phyloP scores from a whole-genome alignment of 2,113 vertebrate species.

The Alligator sinensis region DNA sequence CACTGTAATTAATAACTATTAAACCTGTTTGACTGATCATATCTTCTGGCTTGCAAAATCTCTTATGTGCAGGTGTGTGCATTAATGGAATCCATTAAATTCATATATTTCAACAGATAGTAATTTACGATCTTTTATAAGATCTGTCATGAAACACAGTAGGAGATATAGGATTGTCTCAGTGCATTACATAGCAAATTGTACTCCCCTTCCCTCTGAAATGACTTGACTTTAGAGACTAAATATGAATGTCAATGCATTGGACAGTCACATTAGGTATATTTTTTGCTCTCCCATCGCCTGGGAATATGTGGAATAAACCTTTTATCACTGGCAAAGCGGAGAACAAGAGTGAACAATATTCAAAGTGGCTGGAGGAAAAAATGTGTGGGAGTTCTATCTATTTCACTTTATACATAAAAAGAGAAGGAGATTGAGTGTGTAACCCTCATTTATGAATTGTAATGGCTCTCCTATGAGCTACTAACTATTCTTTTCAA shows the following conservation, averaged over 20 bases:
- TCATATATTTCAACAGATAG: conserved; percentile 85
- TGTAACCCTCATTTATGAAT: conserved; percentile 44
- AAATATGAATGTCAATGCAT: conserved; percentile 76
- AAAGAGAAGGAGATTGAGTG: conserved; percentile 49
- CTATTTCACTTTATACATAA: conserved; percentile 56
- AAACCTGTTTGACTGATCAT: conserved; percentile 82
- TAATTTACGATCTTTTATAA: conserved; percentile 84
- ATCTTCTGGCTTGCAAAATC: conserved; percentile 79
- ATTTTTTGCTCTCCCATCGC: background rate
- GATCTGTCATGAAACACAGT: conserved; percentile 82
- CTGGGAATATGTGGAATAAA: conserved; percentile 68
- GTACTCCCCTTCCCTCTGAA: conserved; percentile 52
- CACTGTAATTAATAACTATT: conserved; percentile 85
- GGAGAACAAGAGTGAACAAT: conserved; percentile 50
- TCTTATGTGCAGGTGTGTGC: conserved; percentile 79
- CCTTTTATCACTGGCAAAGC: conserved; percentile 56
- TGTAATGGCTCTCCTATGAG: conserved; percentile 42
- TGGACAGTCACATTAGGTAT: conserved; percentile 53
- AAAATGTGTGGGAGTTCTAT: conserved; percentile 59
- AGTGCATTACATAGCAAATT: conserved; percentile 75
- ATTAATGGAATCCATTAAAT: conserved; percentile 86
- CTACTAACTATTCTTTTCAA: conserved; percentile 45
- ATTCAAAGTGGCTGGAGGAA: conserved; percentile 67
- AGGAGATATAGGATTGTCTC: conserved; percentile 80
- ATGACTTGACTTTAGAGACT: conserved; percentile 69